Evolutionary conservation across 1,140 invertebrate species (phyloP).

Genomic region (Drosophila setifemur): DNA sequence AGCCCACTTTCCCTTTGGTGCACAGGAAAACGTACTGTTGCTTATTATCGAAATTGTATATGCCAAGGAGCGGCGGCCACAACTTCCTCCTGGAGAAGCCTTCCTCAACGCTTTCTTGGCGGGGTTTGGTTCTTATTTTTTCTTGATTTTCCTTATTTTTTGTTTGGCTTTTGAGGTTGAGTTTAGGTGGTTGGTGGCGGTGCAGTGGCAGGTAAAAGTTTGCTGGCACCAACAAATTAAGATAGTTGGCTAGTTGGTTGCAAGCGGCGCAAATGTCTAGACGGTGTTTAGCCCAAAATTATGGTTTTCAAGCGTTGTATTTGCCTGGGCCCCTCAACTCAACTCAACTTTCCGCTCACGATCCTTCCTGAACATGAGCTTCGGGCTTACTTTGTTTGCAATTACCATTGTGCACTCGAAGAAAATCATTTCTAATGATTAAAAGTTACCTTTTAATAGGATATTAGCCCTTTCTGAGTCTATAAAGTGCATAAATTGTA

Average conservation of each 20-base stretch:
- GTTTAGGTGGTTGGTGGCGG: not conserved
- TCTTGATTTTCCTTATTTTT: not conserved
- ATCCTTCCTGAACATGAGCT: constrained; percentile 37
- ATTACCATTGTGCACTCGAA: constrained; percentile 5
- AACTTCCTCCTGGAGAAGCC: constrained; percentile 56
- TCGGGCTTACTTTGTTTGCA: constrained; percentile 14
- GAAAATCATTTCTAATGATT: not conserved
- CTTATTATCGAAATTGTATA: constrained; percentile 80
- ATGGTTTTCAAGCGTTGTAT: constrained; percentile 69
- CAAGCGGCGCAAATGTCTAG: constrained; percentile 65
- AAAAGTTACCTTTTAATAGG: too few species aligned
- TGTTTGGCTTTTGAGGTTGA: not conserved
- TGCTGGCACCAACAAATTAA: constrained; percentile 76
- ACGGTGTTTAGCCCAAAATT: constrained; percentile 79
- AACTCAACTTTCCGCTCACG: not conserved
- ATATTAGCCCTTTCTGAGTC: too few species aligned
- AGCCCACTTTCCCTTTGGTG: not conserved
- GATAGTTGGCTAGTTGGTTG: constrained; percentile 67
- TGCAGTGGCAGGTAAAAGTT: constrained; percentile 50
- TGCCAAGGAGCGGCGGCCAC: constrained; percentile 61
- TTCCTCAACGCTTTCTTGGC: constrained; percentile 17
- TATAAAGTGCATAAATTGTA: too few species aligned
- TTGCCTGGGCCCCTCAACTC: not conserved
- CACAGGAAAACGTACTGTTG: constrained; percentile 55
- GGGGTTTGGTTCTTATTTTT: not conserved